Evolutionary conservation across 2,797 vertebrate species (phyloP), one percentile per base, ranked within the genome.

Genomic region (Thunnus albacares): DNA sequence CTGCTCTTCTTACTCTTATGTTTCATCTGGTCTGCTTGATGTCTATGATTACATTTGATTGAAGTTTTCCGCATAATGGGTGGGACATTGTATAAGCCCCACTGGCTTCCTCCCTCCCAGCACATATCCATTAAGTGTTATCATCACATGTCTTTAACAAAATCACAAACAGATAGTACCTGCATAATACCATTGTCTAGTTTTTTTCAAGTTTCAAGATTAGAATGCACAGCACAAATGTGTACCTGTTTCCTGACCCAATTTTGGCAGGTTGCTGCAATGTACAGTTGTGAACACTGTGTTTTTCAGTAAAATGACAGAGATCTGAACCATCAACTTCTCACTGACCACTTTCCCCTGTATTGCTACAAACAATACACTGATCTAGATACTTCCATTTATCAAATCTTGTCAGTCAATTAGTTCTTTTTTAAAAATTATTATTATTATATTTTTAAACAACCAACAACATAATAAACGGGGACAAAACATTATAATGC

Each of bases 401-500:
- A 77, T 70, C 59, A 76, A 60, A 79, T 80, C 33, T 66, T 59
- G 58, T 15, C 35, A 6, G 30, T 33, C 30, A 33, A 33, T 33
- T 6, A 1, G 6, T 33, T 33, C 5, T 33, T 33, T 6, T 33
- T 33, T 33, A 5, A 6, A 33, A 30, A 30, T 30, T 3, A 33
- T 33, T 33, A 33, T 33, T 33, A 6, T 33, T 7, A 33, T 33
- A 33, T 6, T 33, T 33, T 33, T 33, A 33, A 33, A 6, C 35
- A 38, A 38, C 35, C 35, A 38, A 38, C 10, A 38, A 38, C 35
- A 38, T 38, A 10, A 38, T 38, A 38, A 6, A 38, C 35, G 11
- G 35, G 9, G 35, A 38, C 35, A 38, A 38, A 38, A 10, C 35
- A 6, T 33, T 1, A 33, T 38, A 38, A 38, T 1, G 35, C 10